Conservation (phyloP, 2,888 invertebrate genomes). For the Sacculina carcini region DNA sequence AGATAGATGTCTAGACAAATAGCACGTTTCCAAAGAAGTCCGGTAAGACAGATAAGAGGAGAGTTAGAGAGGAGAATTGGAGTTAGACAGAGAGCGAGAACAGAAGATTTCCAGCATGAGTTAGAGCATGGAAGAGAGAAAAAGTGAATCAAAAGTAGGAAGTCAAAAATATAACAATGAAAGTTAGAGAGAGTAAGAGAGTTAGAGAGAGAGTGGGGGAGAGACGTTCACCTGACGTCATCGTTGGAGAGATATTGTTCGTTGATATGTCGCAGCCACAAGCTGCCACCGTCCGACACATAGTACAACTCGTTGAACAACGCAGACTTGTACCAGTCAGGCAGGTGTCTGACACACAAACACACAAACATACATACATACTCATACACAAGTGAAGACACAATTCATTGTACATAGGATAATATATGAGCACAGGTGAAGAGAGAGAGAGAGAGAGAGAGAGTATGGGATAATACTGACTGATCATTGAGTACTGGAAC, state of each 20-base stretch:
- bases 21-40: not conserved
- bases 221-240: not conserved
- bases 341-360: slow-evolving; percentile 28
- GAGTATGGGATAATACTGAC: too few relatives aligned
- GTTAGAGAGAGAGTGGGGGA: not conserved
- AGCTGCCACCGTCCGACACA: slow-evolving; percentile 66
- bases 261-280: slow-evolving; percentile 34
- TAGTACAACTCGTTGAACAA: slow-evolving; percentile 86
- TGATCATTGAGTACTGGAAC: too few relatives aligned
- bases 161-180: not conserved
- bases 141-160: not conserved
- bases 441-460: too few relatives aligned
- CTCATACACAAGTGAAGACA: too few relatives aligned
- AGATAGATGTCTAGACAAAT: too few relatives aligned
- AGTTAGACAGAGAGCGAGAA: not conserved
- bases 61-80: not conserved
- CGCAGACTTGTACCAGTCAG: slow-evolving; percentile 83
- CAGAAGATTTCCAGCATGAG: not conserved
- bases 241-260: not conserved
- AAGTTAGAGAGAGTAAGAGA: not conserved
- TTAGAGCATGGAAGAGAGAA: not conserved
- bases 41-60: not conserved
- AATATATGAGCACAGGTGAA: too few relatives aligned
- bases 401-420: too few relatives aligned
- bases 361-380: not conserved